Evolutionary conservation across 92 coral and sea anemone species (phyloP).

Genomic region (Umimayanthus chanpuru): DNA sequence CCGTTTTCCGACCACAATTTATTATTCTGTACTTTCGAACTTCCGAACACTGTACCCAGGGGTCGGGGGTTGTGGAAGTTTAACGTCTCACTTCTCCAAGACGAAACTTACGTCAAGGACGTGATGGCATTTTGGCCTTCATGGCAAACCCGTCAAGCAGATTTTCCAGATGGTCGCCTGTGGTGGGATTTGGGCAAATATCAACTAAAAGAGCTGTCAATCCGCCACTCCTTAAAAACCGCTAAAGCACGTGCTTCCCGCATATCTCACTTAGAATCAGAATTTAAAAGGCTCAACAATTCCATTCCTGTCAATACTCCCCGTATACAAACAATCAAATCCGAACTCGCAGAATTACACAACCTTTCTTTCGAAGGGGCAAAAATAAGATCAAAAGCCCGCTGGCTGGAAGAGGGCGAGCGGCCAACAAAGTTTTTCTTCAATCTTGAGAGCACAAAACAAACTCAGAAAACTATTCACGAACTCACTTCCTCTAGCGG

Average conservation of each 20-base stretch:
- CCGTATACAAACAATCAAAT: neutral
- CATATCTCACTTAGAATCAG: neutral
- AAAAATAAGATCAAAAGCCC: neutral
- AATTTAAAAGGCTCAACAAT: neutral
- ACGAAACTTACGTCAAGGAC: no score
- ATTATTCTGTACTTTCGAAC: neutral
- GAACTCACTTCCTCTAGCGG: no score
- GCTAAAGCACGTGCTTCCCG: neutral
- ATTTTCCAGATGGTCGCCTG: constrained; percentile 13
- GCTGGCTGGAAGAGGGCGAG: neutral
- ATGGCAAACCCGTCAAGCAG: no score
- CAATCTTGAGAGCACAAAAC: no score
- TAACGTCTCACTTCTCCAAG: neutral
- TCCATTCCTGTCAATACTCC: neutral
- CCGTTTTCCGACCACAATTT: neutral
- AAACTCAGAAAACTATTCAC: no score
- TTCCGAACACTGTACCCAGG: neutral
- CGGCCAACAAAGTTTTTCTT: no score
- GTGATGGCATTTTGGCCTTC: no score
- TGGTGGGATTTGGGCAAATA: constrained; percentile 30
- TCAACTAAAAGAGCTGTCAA: neutral
- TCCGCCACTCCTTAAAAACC: neutral
- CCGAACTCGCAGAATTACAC: neutral
- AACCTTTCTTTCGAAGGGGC: neutral
- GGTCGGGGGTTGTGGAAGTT: neutral